Evolutionary conservation across 2,888 invertebrate genomes (phyloP), one percentile per base, ranked within the genome.

Genomic region (Clistopyga incitator): DNA sequence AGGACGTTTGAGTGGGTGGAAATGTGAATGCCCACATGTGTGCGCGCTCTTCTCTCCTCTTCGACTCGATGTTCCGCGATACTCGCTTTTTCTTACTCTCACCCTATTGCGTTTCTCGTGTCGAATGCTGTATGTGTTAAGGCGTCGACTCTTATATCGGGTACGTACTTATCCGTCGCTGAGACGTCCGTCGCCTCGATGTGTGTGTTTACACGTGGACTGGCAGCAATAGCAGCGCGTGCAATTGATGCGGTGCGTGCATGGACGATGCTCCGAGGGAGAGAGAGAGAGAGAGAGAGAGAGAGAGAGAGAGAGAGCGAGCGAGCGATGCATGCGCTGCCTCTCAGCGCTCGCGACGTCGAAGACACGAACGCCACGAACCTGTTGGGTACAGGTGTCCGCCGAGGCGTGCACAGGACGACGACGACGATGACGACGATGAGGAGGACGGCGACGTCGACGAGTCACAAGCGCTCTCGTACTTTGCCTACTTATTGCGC

Each of bases 381-480:
- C 83, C 83, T 80, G 83, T 80, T 84, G 72, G 77, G 42, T 81
- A 74, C 80, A 84, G 84, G 83, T 83, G 83, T 83, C 81, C 25
- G 84, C 15, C 71, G 71, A 65, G 50, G 45, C 65, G 76, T 54
- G 65, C 50, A 75, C 6, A 47, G 34, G 25, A 13, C 10, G 54
- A 6, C 13, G 3, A 38, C 18, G 6, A n/a, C 20, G 6, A 20
- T 20, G 20, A 13, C 13, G 56, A 29, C 23, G 67, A 75, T 34
- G 47, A 18, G 29, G 74, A 34, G 42, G 25, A 65, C 65, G 81
- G 76, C 50, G 38, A 23, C 18, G 64, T 20, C 64, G 42, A 64
- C 42, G 65, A 83, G 78, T 82, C 75, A 70, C 76, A 65, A 72
- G 68, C 67, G 68, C 74, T 78, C 74, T 68, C 74, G 68, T 78